Conservation (phyloP, 1,140 invertebrate species). For the Rhagoletis zephyria region DNA sequence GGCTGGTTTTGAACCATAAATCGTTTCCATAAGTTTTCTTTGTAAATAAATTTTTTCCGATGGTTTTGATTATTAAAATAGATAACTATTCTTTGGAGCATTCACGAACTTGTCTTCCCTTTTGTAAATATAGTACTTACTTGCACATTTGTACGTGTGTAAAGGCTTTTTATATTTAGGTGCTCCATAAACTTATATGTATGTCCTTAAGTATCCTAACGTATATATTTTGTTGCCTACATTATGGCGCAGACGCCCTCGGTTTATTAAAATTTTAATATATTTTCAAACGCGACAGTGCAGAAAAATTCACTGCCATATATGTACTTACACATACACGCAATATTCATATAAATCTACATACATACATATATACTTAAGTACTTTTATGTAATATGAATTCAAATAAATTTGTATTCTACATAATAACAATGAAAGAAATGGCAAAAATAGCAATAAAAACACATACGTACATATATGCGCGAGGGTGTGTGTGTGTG, state of each 20-base stretch:
- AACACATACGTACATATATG: neutral
- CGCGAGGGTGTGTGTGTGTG: neutral
- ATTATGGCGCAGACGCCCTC: conserved; percentile 6
- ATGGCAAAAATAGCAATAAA: conserved; percentile 31
- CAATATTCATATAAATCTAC: neutral
- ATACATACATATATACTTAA: neutral
- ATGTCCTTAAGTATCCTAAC: no score
- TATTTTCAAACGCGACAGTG: neutral
- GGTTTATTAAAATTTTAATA: conserved; percentile 47
- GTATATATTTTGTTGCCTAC: neutral
- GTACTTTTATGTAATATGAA: neutral
- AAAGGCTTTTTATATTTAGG: no score
- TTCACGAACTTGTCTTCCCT: no score
- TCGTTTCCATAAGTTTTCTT: no score
- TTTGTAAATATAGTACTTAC: no score
- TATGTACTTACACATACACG: neutral
- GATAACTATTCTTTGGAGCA: no score
- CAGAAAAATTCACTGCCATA: neutral
- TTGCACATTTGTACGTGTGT: no score
- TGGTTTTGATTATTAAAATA: no score
- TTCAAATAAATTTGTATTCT: conserved; percentile 1
- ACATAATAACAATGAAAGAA: conserved; percentile 10
- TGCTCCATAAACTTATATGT: no score
- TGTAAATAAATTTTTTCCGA: no score
- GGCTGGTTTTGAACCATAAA: no score